Conservation (phyloP, 2,888 invertebrate species). For the Caenorhabditis drosophilae region DNA sequence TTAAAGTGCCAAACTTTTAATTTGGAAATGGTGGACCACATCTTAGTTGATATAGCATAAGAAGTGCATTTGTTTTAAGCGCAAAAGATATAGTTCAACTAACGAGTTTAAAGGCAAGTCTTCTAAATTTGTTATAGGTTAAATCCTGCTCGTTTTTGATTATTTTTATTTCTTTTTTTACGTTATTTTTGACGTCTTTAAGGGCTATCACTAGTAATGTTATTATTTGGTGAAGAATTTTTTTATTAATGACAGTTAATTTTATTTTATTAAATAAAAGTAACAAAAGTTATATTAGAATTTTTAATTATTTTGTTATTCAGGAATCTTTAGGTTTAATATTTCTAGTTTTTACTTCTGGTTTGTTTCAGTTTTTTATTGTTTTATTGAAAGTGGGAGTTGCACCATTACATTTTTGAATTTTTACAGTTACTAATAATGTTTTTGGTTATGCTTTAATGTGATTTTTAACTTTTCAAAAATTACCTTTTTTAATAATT, state of each 20-base stretch:
- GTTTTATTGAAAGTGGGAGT: constrained; percentile 47
- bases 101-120: constrained; percentile 52
- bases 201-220: constrained; percentile 32
- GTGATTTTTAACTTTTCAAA: constrained; percentile 56
- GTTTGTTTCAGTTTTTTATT: constrained; percentile 47
- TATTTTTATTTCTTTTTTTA: constrained; percentile 42
- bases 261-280: constrained; percentile 47
- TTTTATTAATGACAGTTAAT: constrained; percentile 46
- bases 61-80: constrained; percentile 62
- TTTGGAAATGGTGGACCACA: constrained; percentile 61
- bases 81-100: constrained; percentile 56
- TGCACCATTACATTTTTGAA: constrained; percentile 48
- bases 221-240: constrained; percentile 47
- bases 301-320: constrained; percentile 53
- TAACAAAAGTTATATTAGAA: constrained; percentile 36
- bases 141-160: constrained; percentile 53
- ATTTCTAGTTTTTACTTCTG: constrained; percentile 38
- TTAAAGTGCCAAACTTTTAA: constrained; percentile 59
- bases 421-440: constrained; percentile 47
- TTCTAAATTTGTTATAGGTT: constrained; percentile 57
- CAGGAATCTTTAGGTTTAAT: constrained; percentile 48
- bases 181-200: constrained; percentile 33
- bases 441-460: constrained; percentile 41
- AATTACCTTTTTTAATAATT: constrained; percentile 77
- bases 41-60: constrained; percentile 57